Evolutionary conservation across 1,140 invertebrate species (phyloP).

Genomic region (Laodelphax striatellus): DNA sequence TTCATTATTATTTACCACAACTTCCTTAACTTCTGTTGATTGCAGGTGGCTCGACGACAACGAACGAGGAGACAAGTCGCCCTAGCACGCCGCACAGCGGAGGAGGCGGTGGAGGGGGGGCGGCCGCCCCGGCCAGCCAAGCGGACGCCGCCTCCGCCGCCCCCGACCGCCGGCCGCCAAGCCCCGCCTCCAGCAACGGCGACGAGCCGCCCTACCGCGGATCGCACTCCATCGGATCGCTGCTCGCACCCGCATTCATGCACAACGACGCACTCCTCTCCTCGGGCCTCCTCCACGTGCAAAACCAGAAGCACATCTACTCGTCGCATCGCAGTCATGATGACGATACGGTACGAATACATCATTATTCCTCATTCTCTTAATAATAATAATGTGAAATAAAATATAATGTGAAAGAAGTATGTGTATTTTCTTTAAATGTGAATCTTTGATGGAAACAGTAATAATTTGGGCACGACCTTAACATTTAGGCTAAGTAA

Average conservation of each 20-base stretch:
- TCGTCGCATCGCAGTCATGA: neutral
- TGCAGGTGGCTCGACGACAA: slow-evolving; percentile 52
- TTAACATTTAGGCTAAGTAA: no score
- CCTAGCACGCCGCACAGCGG: slow-evolving; percentile 42
- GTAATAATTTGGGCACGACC: no score
- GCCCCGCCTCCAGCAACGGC: slow-evolving; percentile 15
- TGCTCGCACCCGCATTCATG: slow-evolving; percentile 30
- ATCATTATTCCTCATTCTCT: neutral
- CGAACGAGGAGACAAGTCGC: slow-evolving; percentile 47
- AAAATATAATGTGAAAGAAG: no score
- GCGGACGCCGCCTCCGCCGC: slow-evolving; percentile 21
- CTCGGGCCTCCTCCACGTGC: neutral
- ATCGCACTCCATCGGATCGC: slow-evolving; percentile 11
- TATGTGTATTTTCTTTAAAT: no score
- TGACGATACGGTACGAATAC: neutral
- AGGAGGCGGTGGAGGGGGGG: slow-evolving; percentile 27
- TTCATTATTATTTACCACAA: no score
- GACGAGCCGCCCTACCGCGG: slow-evolving; percentile 9
- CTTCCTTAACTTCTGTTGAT: slow-evolving; percentile 19
- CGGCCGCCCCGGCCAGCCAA: slow-evolving; percentile 28
- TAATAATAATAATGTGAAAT: no score
- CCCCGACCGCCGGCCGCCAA: slow-evolving; percentile 11
- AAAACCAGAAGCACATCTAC: slow-evolving; percentile 5
- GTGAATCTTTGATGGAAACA: no score
- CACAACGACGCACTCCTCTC: slow-evolving; percentile 25